phyloP scores from a whole-genome alignment of 2,888 invertebrate species.

The Microdon myrmicae region DNA sequence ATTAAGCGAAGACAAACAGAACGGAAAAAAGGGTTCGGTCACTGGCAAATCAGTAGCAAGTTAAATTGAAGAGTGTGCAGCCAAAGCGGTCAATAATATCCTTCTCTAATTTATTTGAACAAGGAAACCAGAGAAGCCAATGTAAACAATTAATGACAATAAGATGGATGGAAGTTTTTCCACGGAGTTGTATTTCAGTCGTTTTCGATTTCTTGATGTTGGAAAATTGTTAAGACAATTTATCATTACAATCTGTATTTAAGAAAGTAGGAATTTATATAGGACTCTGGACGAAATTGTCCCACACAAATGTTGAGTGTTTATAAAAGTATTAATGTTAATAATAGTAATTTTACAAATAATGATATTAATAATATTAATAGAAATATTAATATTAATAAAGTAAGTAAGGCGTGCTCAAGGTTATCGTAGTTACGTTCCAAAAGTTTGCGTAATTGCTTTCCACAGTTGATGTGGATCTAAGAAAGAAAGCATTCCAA shows the following conservation, averaged over 20 bases:
- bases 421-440: too few species aligned
- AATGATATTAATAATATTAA: too few species aligned
- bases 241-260: background rate
- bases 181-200: background rate
- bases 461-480: too few species aligned
- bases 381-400: too few species aligned
- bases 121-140: slow-evolving; percentile 43
- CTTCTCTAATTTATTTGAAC: slow-evolving; percentile 50
- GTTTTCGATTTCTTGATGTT: background rate
- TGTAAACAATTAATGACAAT: slow-evolving; percentile 41
- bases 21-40: slow-evolving; percentile 47
- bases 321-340: background rate
- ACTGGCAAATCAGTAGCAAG: slow-evolving; percentile 4
- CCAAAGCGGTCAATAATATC: slow-evolving; percentile 20
- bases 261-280: background rate
- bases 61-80: background rate
- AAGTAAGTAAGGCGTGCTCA: too few species aligned
- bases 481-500: too few species aligned
- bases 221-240: background rate
- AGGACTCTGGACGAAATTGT: background rate
- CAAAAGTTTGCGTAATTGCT: too few species aligned
- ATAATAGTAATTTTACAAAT: too few species aligned
- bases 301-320: background rate
- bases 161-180: slow-evolving; percentile 13
- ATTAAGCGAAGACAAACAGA: slow-evolving; percentile 61